phyloP scores from a whole-genome alignment of 1,140 invertebrate genomes.

The Venustaconcha ellipsiformis region DNA sequence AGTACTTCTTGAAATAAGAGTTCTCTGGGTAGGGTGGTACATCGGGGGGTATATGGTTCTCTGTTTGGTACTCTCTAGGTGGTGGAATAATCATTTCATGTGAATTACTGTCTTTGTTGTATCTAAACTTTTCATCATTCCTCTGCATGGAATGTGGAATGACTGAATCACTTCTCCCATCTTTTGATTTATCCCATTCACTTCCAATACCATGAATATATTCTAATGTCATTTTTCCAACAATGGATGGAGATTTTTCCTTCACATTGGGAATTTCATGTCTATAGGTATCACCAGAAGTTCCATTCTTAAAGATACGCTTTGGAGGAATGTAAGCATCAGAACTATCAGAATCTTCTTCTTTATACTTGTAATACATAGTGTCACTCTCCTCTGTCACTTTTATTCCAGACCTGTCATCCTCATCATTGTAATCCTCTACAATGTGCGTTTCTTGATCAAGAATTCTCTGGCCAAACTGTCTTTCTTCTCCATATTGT shows the following conservation, averaged over 20 bases:
- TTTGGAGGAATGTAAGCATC: constrained; percentile 48
- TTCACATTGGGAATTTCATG: constrained; percentile 24
- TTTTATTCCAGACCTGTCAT: not conserved
- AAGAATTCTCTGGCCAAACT: constrained; percentile 8
- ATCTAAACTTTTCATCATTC: too few species aligned
- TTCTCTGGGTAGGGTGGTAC: too few species aligned
- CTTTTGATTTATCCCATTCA: constrained; percentile 41
- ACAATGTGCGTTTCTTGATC: not conserved
- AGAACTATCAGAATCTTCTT: constrained; percentile 9
- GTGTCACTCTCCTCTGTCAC: not conserved
- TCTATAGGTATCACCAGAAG: constrained; percentile 35
- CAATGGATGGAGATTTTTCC: constrained; percentile 31
- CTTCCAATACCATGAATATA: constrained; percentile 56
- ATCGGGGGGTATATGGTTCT: too few species aligned
- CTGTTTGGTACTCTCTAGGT: too few species aligned
- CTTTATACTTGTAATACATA: not conserved
- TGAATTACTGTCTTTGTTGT: too few species aligned
- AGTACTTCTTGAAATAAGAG: too few species aligned
- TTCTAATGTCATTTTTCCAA: constrained; percentile 51
- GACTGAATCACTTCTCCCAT: constrained; percentile 3
- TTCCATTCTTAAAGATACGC: constrained; percentile 50
- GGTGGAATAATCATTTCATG: too few species aligned
- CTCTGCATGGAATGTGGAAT: too few species aligned
- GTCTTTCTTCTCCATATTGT: constrained; percentile 32
- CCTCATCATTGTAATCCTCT: not conserved